Base-by-base conservation (phyloP, 2,113 vertebrate genomes). In the Nanorana parkeri region DNA sequence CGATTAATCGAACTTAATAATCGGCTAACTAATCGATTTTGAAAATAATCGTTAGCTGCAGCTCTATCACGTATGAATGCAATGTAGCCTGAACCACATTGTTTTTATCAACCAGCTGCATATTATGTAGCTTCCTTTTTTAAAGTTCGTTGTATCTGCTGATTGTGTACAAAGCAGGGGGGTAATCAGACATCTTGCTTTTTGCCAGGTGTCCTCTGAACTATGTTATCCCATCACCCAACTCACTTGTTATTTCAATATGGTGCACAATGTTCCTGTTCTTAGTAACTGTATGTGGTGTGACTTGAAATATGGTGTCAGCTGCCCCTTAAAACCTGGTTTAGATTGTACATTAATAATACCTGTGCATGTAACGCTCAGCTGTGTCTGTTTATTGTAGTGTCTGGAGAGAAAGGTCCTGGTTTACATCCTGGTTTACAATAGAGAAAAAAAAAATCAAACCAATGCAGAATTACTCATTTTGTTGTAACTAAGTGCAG, bases 361-460 rank as follows among this genome's bases (percentile, higher is more conserved):
- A 81, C 79, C 79, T 81, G 79, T 56, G 51, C 61, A 56, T 66
- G 78, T 63, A 81, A 55, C 28, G 80, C 74, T 73, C 64, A 32
- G 61, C 24, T 17, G 32, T 26, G 61, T 74, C 69, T 81, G 80
- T 58, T 81, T 67, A 47, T 41, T 81, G 36, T 73, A 73, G 54
- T 65, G 69, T 75, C 61, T 75, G 51, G 51, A 28, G 29, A 47
- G 58, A 16, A 71, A 56, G 17, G 71, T 58, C 64, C 52, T 68
- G 80, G 52, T 83, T 83, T 68, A 83, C 71, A 76, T 83, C 80
- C 64, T 41, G 29, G 0, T 81, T 63, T 72, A 72, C 15, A 71
- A 63, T 29, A 29, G 55, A 23, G 1, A 21, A 72, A 41, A 60
- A 80, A 17, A 8, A 60, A 80, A 17, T 17, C 29, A 23, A 74